phyloP scores from a whole-genome alignment of 1,140 invertebrate genomes.

The Bilobella aurantiaca region DNA sequence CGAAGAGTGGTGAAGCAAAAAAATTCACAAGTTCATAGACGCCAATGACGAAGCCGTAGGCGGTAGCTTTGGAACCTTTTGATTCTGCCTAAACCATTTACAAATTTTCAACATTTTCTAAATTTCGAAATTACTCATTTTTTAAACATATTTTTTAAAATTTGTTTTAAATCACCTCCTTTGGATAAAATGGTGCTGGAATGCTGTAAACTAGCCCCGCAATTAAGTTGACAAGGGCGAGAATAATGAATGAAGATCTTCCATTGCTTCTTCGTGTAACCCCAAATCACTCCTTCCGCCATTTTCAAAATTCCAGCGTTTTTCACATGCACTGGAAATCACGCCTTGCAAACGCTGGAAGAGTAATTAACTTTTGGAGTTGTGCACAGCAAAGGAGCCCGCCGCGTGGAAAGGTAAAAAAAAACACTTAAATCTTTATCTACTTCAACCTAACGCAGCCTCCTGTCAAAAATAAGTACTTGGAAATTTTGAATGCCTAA shows the following conservation, averaged over 20 bases:
- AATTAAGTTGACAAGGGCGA: conserved; percentile 75
- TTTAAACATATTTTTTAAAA: not conserved
- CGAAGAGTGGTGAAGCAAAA: conserved; percentile 74
- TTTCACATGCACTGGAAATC: not conserved
- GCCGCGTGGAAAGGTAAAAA: too few relatives aligned
- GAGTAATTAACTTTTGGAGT: not conserved
- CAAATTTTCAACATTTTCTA: not conserved
- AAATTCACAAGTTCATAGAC: conserved; percentile 84
- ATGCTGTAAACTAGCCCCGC: conserved; percentile 76
- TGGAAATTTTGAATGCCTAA: too few relatives aligned
- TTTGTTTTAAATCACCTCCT: conserved; percentile 39
- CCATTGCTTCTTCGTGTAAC: conserved; percentile 54
- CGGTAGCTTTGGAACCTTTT: conserved; percentile 72
- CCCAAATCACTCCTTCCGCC: not conserved
- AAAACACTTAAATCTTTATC: too few relatives aligned
- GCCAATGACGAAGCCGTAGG: conserved; percentile 85
- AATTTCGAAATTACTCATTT: not conserved
- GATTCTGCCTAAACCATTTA: conserved; percentile 59
- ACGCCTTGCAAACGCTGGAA: not conserved
- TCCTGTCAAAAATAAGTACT: too few relatives aligned
- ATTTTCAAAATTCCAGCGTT: conserved; percentile 11
- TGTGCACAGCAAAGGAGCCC: too few relatives aligned
- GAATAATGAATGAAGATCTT: conserved; percentile 65
- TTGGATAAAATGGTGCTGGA: conserved; percentile 50
- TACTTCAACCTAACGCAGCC: too few relatives aligned